phyloP scores from a whole-genome alignment of 2,888 invertebrate species.

The Hirtodrosophila alboralis region DNA sequence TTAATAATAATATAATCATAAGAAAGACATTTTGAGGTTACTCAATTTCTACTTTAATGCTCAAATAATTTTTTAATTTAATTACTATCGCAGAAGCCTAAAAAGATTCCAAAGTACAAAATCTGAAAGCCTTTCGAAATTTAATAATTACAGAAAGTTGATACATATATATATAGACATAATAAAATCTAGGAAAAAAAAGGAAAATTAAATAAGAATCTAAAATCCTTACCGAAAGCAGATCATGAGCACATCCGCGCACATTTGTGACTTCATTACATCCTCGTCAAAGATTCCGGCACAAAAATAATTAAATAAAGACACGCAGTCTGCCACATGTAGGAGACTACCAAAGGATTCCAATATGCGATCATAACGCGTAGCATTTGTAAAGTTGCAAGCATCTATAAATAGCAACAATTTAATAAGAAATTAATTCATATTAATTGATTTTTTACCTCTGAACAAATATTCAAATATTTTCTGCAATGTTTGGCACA shows the following conservation, averaged over 20 bases:
- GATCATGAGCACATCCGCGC: constrained; percentile 61
- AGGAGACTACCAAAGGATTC: constrained; percentile 46
- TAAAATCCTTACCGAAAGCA: constrained; percentile 55
- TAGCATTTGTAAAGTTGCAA: constrained; percentile 34
- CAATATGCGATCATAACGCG: constrained; percentile 47
- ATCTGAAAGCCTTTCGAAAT: too few relatives aligned
- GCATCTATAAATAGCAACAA: constrained; percentile 35
- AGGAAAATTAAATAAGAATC: too few relatives aligned
- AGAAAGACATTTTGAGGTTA: too few relatives aligned
- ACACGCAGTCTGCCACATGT: constrained; percentile 21
- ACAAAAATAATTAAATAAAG: constrained; percentile 43
- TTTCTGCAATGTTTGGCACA: constrained; percentile 21
- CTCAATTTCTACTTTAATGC: too few relatives aligned
- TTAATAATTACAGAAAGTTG: too few relatives aligned
- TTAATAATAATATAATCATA: too few relatives aligned
- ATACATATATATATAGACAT: too few relatives aligned
- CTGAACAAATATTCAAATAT: constrained; percentile 55
- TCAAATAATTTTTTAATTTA: too few relatives aligned
- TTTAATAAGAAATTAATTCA: neutral
- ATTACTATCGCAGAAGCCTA: too few relatives aligned
- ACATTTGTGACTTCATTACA: constrained; percentile 43
- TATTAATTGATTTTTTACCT: constrained; percentile 28
- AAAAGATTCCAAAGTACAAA: too few relatives aligned
- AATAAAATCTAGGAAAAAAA: too few relatives aligned
- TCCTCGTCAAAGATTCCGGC: constrained; percentile 41